phyloP scores from a whole-genome alignment of 1,140 invertebrate genomes.

The Danaus melanippus region DNA sequence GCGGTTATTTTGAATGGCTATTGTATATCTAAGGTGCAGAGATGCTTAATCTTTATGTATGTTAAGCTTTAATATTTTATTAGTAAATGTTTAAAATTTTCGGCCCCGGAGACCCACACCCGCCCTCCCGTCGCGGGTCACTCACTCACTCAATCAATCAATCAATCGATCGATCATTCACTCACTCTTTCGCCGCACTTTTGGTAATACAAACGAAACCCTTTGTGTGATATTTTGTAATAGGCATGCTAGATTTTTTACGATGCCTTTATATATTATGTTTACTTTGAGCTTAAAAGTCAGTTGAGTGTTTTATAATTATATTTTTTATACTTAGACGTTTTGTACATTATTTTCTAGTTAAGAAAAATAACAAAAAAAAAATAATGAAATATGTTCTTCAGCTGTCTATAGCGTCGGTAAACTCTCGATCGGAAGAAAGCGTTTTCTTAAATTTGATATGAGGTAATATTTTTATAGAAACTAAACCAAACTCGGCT shows the following conservation, averaged over 20 bases:
- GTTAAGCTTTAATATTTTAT: slow-evolving; percentile 73
- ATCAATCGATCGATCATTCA: slow-evolving; percentile 20
- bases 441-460: slow-evolving; percentile 12
- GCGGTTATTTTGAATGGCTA: slow-evolving; percentile 71
- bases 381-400: slow-evolving; percentile 28
- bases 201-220: slow-evolving; percentile 35
- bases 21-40: slow-evolving; percentile 71
- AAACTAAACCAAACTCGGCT: slow-evolving; percentile 37
- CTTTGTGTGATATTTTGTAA: slow-evolving; percentile 67
- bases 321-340: slow-evolving; percentile 68
- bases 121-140: slow-evolving; percentile 33
- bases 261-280: slow-evolving; percentile 52
- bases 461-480: slow-evolving; percentile 64
- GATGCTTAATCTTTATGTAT: slow-evolving; percentile 72
- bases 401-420: too few relatives aligned
- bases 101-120: slow-evolving; percentile 45
- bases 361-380: slow-evolving; percentile 43
- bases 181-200: slow-evolving; percentile 19
- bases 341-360: slow-evolving; percentile 68
- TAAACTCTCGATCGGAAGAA: too few relatives aligned
- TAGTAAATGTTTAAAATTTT: slow-evolving; percentile 70
- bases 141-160: slow-evolving; percentile 11
- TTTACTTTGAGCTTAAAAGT: slow-evolving; percentile 45
- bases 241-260: slow-evolving; percentile 59
- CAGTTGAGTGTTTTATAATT: slow-evolving; percentile 50